Evolutionary conservation across 2,113 vertebrate species (phyloP).

Genomic region (Callocephalon fimbriatum): DNA sequence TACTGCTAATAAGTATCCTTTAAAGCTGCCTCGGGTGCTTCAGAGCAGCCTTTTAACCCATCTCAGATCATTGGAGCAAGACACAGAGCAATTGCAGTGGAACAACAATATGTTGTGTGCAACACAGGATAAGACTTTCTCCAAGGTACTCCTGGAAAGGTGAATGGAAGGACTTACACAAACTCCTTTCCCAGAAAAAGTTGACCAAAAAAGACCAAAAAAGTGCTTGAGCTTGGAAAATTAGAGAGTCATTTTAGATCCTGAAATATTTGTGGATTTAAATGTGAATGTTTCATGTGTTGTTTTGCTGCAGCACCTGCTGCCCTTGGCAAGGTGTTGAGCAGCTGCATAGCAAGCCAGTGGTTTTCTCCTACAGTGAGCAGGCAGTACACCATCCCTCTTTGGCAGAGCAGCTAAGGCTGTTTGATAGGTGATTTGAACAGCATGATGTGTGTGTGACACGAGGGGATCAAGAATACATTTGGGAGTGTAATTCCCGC

Average conservation of each 20-base stretch:
- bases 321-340: background rate
- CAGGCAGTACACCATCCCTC: background rate
- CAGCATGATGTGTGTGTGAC: background rate
- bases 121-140: background rate
- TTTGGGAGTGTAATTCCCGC: background rate
- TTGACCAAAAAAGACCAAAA: background rate
- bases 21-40: background rate
- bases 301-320: background rate
- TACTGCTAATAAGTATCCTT: background rate
- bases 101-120: background rate
- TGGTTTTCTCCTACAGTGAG: background rate
- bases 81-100: background rate
- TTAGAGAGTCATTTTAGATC: background rate
- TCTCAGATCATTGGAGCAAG: background rate
- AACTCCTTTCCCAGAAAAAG: background rate
- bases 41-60: background rate
- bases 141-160: background rate
- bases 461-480: fast-evolving
- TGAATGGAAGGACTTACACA: background rate
- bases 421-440: background rate
- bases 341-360: background rate
- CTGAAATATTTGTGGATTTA: background rate
- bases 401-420: background rate
- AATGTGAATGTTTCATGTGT: fast-evolving
- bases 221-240: background rate